These are phyloP conservation scores for Oegoconia quadripuncta DNA, from an alignment of 2,888 invertebrate genomes.

Conservation along the genomic window DNA sequence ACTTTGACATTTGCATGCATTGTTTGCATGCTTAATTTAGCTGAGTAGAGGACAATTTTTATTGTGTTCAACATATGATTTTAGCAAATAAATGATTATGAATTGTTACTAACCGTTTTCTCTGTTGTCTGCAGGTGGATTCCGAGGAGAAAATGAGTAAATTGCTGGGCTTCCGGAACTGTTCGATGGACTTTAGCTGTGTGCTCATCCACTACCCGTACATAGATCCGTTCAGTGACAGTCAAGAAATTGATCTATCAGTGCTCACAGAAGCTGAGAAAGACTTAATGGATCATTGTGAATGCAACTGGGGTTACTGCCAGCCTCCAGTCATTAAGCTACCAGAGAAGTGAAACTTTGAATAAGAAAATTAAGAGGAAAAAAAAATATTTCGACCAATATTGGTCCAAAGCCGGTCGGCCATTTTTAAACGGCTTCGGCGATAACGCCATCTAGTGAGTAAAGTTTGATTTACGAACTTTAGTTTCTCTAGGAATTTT, in stretches of 20 bases:
- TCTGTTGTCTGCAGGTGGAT: slow-evolving; percentile 74
- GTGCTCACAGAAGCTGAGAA: slow-evolving; percentile 80
- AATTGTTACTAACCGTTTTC: slow-evolving; percentile 6
- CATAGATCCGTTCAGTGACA: slow-evolving; percentile 67
- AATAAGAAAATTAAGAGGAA: slow-evolving; percentile 27
- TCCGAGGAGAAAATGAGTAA: slow-evolving; percentile 75
- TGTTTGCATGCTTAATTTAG: too few relatives aligned
- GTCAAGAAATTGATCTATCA: slow-evolving; percentile 61
- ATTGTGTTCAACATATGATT: too few relatives aligned
- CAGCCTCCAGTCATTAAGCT: slow-evolving; percentile 82
- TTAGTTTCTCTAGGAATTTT: slow-evolving; percentile 13
- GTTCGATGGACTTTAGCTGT: slow-evolving; percentile 74
- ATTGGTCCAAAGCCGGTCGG: slow-evolving; percentile 18
- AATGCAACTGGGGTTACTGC: slow-evolving; percentile 81
- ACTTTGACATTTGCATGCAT: too few relatives aligned
- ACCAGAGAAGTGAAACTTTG: slow-evolving; percentile 79
- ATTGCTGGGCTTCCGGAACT: slow-evolving; percentile 61
- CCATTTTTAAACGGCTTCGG: slow-evolving; percentile 37
- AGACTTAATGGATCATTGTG: slow-evolving; percentile 82
- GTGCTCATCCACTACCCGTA: slow-evolving; percentile 76
- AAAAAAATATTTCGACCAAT: slow-evolving; percentile 29
- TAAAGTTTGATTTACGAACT: slow-evolving; percentile 30
- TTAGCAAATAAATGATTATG: too few relatives aligned
- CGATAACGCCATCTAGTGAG: slow-evolving; percentile 59
- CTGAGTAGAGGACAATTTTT: too few relatives aligned